phyloP scores from a whole-genome alignment of 2,888 invertebrate species.

The Mylabris sibirica region DNA sequence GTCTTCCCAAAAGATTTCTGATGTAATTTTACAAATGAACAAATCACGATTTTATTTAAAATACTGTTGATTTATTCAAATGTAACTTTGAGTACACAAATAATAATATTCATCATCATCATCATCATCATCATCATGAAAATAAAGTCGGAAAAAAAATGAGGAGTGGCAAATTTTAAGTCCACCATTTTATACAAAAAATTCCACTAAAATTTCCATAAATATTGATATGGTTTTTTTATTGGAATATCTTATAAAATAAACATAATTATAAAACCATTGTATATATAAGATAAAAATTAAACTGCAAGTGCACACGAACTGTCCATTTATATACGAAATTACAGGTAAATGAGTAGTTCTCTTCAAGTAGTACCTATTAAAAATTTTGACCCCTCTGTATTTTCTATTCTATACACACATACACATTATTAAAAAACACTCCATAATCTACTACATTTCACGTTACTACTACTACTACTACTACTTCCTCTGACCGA shows the following conservation, averaged over 20 bases:
- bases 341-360: neutral
- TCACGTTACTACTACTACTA: neutral
- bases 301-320: neutral
- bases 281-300: neutral
- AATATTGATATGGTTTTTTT: neutral
- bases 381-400: neutral
- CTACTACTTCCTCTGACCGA: constrained; percentile 18
- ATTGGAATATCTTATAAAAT: neutral
- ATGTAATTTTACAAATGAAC: constrained; percentile 6
- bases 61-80: constrained; percentile 1
- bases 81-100: neutral
- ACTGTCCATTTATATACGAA: neutral
- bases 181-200: neutral
- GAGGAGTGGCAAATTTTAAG: neutral
- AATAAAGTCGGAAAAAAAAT: neutral
- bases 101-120: neutral
- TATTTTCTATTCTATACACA: too few species aligned
- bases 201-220: neutral
- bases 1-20: neutral
- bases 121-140: neutral
- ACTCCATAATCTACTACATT: neutral
- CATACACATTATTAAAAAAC: neutral
- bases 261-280: neutral
- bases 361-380: neutral
- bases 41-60: neutral